phyloP scores from a whole-genome alignment of 2,888 invertebrate genomes.

The Panorpa germanica region DNA sequence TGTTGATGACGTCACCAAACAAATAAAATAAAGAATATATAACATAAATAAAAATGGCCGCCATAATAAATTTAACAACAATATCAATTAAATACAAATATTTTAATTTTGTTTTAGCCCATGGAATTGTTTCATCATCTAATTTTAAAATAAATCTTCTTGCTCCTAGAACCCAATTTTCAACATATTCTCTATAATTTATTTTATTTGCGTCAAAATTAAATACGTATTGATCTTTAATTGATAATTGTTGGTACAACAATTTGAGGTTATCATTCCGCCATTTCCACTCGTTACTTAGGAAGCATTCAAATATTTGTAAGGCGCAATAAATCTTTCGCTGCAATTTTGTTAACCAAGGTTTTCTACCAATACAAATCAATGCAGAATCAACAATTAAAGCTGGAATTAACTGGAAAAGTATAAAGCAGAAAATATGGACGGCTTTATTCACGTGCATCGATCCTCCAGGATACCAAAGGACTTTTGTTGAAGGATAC shows the following conservation, averaged over 20 bases:
- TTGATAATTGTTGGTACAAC: slow-evolving; percentile 17
- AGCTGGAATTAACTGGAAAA: slow-evolving; percentile 34
- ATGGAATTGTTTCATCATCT: slow-evolving; percentile 19
- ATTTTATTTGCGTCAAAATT: slow-evolving; percentile 23
- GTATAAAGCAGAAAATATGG: slow-evolving; percentile 26
- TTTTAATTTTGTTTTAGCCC: slow-evolving; percentile 15
- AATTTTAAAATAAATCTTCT: slow-evolving; percentile 26
- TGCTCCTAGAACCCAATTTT: slow-evolving; percentile 26
- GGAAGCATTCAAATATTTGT: slow-evolving; percentile 26
- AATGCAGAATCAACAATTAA: slow-evolving; percentile 28
- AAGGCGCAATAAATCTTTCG: slow-evolving; percentile 25
- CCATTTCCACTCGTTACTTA: slow-evolving; percentile 26
- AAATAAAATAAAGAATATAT: no score
- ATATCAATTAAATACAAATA: slow-evolving; percentile 7
- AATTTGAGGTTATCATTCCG: slow-evolving; percentile 18
- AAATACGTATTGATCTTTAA: slow-evolving; percentile 19
- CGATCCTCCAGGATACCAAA: slow-evolving; percentile 23
- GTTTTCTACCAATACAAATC: slow-evolving; percentile 26
- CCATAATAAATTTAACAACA: slow-evolving; percentile 5
- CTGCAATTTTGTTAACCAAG: slow-evolving; percentile 26
- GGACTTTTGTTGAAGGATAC: slow-evolving; percentile 27
- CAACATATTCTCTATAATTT: slow-evolving; percentile 20
- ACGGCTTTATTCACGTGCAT: slow-evolving; percentile 20
- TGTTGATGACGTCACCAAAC: no score
- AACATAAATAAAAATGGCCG: no score